Percentiles rank a stretch among this genome's conserved stretches.
Conservation (phyloP, 2,888 invertebrate species). For the Pristionchus mayeri region DNA sequence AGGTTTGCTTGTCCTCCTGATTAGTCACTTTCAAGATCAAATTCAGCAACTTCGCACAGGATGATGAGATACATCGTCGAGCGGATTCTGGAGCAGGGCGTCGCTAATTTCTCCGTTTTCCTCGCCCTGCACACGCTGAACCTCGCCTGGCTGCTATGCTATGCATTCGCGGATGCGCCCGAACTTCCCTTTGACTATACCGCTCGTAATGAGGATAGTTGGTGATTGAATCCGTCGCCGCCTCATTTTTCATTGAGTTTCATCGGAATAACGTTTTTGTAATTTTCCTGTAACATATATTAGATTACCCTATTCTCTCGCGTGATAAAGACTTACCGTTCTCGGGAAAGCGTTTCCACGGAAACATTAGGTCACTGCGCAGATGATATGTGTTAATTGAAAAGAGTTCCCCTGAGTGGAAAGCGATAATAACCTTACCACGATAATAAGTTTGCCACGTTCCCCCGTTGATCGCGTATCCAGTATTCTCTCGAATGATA, state of each 20-base stretch:
- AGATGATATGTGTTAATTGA: too few species aligned
- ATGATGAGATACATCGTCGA: not conserved
- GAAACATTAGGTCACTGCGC: too few species aligned
- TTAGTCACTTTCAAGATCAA: not conserved
- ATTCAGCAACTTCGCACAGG: not conserved
- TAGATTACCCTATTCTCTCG: too few species aligned
- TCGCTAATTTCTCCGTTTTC: not conserved
- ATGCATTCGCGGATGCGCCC: not conserved
- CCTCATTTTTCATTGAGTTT: not conserved
- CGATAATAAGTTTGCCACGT: too few species aligned
- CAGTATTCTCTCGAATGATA: too few species aligned
- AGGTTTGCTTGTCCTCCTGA: not conserved
- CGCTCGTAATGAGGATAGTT: not conserved
- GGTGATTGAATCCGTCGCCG: not conserved
- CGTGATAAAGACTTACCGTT: too few species aligned
- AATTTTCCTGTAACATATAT: too few species aligned
- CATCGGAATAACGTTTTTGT: too few species aligned
- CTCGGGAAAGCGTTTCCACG: too few species aligned
- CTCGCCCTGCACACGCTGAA: not conserved
- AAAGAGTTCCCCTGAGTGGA: too few species aligned
- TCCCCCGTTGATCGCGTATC: too few species aligned
- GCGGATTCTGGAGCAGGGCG: not conserved
- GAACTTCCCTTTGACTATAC: not conserved
- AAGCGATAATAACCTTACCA: too few species aligned
- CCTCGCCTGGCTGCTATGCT: not conserved